Evolutionary conservation across 2,888 invertebrate species (phyloP), one percentile per base, ranked within the genome.

Genomic region (Xylophagus ater): DNA sequence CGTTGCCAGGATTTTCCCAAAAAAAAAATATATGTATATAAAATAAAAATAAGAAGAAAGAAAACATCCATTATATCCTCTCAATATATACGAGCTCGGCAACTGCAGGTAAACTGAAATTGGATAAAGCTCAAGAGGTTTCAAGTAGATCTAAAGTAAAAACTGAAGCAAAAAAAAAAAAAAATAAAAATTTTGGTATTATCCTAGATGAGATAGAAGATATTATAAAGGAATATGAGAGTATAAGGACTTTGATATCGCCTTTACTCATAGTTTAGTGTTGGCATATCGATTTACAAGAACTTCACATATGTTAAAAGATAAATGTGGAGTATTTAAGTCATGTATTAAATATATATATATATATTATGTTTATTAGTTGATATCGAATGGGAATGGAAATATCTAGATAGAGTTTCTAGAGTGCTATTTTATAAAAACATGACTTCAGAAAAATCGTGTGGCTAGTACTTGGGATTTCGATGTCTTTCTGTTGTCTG

Each of bases 41-140:
- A n/a, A n/a, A n/a, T n/a, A n/a, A n/a, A n/a, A n/a, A n/a, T n/a
- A n/a, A n/a, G n/a, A n/a, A n/a, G n/a, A n/a, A n/a, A n/a, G n/a
- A 41, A 29, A 44, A 39, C 38, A 44, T 38, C 41, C 38, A 44
- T 41, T 44, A 36, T 35, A 43, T 38, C 33, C 40, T 34, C 28
- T 23, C 33, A 25, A 23, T 40, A 30, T 23, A 37, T n/a, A n/a
- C n/a, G n/a, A n/a, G 26, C 37, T 19, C 21, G 37, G 30, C 21
- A 40, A 35, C 21, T 43, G 37, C 43, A 40, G 37, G 43, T 40
- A 43, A 34, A 43, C 40, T 37, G 40, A 43, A 43, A 43, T 43
- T 43, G 40, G 43, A 43, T 43, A 43, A 40, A 43, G 37, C 40
- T 40, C 40, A 40, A 37, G 40, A 40, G 43, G 37, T 26, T 43